These are phyloP conservation scores for Phylloscopus whistleri DNA, from an alignment of 2,113 vertebrate species.

Conservation along the genomic window DNA sequence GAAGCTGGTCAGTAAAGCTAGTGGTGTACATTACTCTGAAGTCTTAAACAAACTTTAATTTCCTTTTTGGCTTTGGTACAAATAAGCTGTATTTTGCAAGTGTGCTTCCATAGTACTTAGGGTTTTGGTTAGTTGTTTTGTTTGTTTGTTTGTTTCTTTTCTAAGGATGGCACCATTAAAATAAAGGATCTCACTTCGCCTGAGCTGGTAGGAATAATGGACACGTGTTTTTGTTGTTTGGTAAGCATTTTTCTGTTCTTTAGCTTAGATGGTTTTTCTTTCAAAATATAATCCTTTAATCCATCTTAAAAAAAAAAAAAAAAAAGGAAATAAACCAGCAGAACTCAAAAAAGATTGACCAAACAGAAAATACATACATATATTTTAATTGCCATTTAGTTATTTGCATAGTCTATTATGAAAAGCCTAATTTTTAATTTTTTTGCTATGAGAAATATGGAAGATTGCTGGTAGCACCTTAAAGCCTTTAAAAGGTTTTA, in stretches of 20 bases:
- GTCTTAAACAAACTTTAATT: neutral
- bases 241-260: conserved; percentile 72
- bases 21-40: neutral
- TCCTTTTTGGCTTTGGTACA: neutral
- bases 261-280: neutral
- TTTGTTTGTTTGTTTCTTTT: neutral
- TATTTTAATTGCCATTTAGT: neutral
- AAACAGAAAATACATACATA: neutral
- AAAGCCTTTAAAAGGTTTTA: neutral
- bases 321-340: neutral
- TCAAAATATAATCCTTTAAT: neutral
- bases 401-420: neutral
- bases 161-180: conserved; percentile 91
- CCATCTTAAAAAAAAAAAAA: neutral
- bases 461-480: neutral
- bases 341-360: neutral
- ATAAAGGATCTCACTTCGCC: conserved; percentile 93
- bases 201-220: conserved; percentile 95
- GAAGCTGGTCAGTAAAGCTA: neutral
- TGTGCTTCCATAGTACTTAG: neutral
- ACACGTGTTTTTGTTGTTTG: conserved; percentile 98
- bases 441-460: neutral
- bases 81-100: neutral
- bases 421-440: neutral
- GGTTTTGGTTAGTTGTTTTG: fast-evolving